Percentiles rank a stretch among this genome's conserved stretches.
Conservation (phyloP, 2,888 invertebrate species). For the Dicyrtomina minuta region DNA sequence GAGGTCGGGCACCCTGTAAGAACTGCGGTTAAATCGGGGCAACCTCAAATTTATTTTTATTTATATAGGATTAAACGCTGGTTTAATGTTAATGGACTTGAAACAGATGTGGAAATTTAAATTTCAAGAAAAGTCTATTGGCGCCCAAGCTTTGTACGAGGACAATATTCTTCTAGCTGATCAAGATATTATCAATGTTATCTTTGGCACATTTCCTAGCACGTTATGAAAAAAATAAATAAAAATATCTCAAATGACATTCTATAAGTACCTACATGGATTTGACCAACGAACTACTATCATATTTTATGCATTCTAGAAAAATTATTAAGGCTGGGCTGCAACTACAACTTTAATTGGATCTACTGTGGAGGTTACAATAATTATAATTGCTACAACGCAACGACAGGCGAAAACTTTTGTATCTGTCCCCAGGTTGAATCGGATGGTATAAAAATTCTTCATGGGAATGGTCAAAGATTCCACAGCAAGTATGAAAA, state of each 20-base stretch:
- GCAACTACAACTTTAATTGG: slow-evolving; percentile 33
- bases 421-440: slow-evolving; percentile 33
- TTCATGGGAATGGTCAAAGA: background rate
- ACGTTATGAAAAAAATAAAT: too few species aligned
- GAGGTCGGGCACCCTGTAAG: too few species aligned
- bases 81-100: slow-evolving; percentile 93
- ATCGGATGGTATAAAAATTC: background rate
- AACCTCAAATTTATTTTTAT: too few species aligned
- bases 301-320: slow-evolving; percentile 8
- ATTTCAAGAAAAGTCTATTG: slow-evolving; percentile 81
- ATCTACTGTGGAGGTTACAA: slow-evolving; percentile 20
- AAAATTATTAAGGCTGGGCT: slow-evolving; percentile 7
- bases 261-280: background rate
- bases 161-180: slow-evolving; percentile 91
- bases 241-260: too few species aligned
- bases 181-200: slow-evolving; percentile 91
- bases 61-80: slow-evolving; percentile 72
- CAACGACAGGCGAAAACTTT: background rate
- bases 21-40: too few species aligned
- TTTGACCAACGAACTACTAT: background rate
- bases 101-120: slow-evolving; percentile 79
- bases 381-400: background rate
- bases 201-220: slow-evolving; percentile 81
- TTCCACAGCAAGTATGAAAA: slow-evolving; percentile 13
- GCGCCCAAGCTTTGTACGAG: slow-evolving; percentile 81